Evolutionary conservation across 2,888 invertebrate genomes (phyloP).

Genomic region (Pelosia muscerda): DNA sequence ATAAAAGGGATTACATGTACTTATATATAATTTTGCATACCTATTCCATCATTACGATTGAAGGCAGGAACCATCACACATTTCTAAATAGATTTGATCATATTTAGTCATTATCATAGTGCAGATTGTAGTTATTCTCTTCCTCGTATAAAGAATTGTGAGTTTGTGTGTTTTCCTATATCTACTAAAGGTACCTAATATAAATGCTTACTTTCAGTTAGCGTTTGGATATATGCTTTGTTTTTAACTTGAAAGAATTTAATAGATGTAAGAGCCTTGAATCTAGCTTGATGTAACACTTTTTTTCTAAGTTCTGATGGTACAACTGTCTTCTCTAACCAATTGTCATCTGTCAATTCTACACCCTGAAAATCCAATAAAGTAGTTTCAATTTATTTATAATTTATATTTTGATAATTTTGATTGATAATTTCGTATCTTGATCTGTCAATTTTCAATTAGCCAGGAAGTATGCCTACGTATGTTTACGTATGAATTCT

Average conservation of each 20-base stretch:
- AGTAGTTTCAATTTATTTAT: neutral
- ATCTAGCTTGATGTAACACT: conserved; percentile 81
- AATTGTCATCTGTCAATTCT: conserved; percentile 79
- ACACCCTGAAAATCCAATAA: conserved; percentile 67
- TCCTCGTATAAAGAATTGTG: neutral
- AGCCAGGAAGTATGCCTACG: too few relatives aligned
- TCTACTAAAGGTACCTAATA: neutral
- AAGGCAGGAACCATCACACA: neutral
- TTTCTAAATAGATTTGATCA: neutral
- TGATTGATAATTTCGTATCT: too few relatives aligned
- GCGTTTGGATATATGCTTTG: conserved; percentile 80
- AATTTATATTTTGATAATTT: too few relatives aligned
- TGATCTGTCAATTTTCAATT: too few relatives aligned
- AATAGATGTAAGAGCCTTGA: conserved; percentile 79
- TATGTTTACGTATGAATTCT: neutral
- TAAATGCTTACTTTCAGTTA: conserved; percentile 74
- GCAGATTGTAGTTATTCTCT: too few relatives aligned
- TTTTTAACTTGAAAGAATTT: conserved; percentile 83
- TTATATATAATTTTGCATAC: neutral
- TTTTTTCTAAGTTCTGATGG: conserved; percentile 79
- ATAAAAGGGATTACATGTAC: neutral
- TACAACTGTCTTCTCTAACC: conserved; percentile 78
- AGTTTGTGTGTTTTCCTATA: neutral
- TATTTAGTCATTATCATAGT: neutral
- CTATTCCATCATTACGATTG: neutral